A percentile compares a stretch with the other conserved stretches of the same genome.
phyloP scores from a whole-genome alignment of 2,888 invertebrate genomes.

The Terebella lapidaria region DNA sequence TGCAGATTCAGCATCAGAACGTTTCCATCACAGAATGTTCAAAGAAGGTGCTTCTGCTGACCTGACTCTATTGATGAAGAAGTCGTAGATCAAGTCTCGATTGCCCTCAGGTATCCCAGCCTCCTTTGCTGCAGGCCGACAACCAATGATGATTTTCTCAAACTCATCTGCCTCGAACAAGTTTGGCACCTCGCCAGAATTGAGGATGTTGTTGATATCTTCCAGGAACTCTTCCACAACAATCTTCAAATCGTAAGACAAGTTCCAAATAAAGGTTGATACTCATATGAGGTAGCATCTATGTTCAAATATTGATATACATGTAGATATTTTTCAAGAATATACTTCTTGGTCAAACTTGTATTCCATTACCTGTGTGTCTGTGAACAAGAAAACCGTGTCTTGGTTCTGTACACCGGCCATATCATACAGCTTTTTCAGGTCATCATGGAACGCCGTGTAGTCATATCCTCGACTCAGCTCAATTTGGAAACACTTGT shows the following conservation, averaged over 20 bases:
- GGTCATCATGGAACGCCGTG: conserved; percentile 76
- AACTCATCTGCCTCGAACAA: conserved; percentile 75
- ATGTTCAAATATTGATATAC: no score
- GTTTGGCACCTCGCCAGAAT: conserved; percentile 88
- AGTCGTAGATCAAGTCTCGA: conserved; percentile 77
- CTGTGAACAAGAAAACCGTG: conserved; percentile 80
- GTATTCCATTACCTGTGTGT: conserved; percentile 72
- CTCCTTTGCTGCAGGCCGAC: conserved; percentile 68
- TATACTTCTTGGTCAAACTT: no score
- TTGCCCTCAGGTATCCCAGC: conserved; percentile 64
- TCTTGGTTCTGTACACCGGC: conserved; percentile 72
- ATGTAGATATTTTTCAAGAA: no score
- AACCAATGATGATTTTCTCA: conserved; percentile 74
- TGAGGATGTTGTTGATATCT: conserved; percentile 85
- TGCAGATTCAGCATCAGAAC: no score
- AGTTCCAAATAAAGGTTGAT: no score
- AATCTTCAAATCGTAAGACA: conserved; percentile 66
- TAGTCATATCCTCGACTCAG: conserved; percentile 79
- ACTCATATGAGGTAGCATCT: no score
- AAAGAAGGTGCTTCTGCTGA: conserved; percentile 19
- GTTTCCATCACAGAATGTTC: not conserved
- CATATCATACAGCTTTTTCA: conserved; percentile 71
- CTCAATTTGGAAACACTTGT: conserved; percentile 81
- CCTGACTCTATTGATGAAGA: conserved; percentile 74
- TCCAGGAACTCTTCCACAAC: conserved; percentile 85